These are phyloP conservation scores for Acropternis orthonyx DNA, from an alignment of 2,797 vertebrate species.

Conservation along the genomic window DNA sequence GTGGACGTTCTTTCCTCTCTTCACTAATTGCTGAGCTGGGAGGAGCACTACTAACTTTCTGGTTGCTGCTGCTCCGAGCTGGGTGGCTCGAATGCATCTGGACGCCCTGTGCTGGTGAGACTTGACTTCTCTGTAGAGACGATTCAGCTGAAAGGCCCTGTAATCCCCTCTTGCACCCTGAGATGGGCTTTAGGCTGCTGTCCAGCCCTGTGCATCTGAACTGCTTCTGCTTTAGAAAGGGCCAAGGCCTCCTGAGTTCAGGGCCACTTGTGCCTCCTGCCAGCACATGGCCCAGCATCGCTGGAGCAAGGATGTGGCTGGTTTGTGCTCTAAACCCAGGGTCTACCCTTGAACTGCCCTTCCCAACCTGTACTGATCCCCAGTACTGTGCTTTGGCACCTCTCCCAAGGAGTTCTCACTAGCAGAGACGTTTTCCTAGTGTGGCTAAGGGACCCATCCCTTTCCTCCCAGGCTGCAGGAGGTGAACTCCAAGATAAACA, in stretches of 20 bases:
- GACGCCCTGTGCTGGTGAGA: neutral
- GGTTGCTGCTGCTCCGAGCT: neutral
- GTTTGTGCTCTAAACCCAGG: neutral
- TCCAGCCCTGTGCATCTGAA: neutral
- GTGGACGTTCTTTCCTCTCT: neutral
- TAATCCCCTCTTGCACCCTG: neutral
- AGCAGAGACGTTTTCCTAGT: neutral
- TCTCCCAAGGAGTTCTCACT: neutral
- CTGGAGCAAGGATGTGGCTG: neutral
- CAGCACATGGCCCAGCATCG: neutral
- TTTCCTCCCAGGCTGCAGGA: conserved; percentile 87
- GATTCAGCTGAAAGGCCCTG: rapidly evolving
- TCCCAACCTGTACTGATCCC: neutral
- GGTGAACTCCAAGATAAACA: conserved; percentile 98
- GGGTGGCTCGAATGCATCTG: neutral
- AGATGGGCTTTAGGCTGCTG: neutral
- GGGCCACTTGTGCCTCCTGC: neutral
- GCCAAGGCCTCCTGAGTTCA: neutral
- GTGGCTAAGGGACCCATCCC: neutral
- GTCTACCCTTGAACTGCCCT: neutral
- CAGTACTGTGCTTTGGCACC: neutral
- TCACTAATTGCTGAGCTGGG: neutral
- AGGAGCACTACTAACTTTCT: conserved; percentile 8
- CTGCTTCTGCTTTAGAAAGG: neutral
- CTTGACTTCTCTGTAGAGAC: neutral